A percentile compares a stretch with the other conserved stretches of the same genome.
phyloP scores from a whole-genome alignment of 2,888 invertebrate genomes.

The Caenorhabditis doughertyi region DNA sequence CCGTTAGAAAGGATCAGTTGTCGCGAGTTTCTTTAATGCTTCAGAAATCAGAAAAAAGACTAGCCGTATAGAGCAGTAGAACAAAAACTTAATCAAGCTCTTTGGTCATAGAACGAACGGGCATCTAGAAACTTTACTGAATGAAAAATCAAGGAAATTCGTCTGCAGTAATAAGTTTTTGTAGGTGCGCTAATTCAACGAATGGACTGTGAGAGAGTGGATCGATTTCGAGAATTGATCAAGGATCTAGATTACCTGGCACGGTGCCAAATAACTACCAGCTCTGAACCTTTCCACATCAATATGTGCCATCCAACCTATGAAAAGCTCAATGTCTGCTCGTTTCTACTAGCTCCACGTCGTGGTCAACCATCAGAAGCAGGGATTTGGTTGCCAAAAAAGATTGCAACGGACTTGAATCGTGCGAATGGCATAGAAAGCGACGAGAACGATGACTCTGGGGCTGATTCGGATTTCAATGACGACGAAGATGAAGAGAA shows the following conservation, averaged over 20 bases:
- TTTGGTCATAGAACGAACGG: no score
- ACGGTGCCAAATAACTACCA: conserved; percentile 26
- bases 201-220: conserved; percentile 39
- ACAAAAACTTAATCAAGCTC: no score
- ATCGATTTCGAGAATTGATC: conserved; percentile 17
- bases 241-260: conserved; percentile 7
- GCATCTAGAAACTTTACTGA: no score
- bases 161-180: neutral
- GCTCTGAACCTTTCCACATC: conserved; percentile 27
- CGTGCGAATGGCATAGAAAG: conserved; percentile 5
- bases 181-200: conserved; percentile 34
- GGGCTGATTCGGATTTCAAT: conserved; percentile 27
- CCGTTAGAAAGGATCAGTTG: no score
- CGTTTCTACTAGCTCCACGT: conserved; percentile 20
- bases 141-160: neutral
- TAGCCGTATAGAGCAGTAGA: no score
- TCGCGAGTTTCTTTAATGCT: no score
- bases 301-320: conserved; percentile 45
- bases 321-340: conserved; percentile 22
- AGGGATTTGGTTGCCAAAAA: conserved; percentile 27
- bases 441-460: conserved; percentile 32
- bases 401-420: conserved; percentile 15
- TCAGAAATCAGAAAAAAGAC: no score
- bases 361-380: conserved; percentile 20
- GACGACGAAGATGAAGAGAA: conserved; percentile 38